Base-by-base conservation (phyloP, 2,797 vertebrate genomes). In the Champsocephalus gunnari region DNA sequence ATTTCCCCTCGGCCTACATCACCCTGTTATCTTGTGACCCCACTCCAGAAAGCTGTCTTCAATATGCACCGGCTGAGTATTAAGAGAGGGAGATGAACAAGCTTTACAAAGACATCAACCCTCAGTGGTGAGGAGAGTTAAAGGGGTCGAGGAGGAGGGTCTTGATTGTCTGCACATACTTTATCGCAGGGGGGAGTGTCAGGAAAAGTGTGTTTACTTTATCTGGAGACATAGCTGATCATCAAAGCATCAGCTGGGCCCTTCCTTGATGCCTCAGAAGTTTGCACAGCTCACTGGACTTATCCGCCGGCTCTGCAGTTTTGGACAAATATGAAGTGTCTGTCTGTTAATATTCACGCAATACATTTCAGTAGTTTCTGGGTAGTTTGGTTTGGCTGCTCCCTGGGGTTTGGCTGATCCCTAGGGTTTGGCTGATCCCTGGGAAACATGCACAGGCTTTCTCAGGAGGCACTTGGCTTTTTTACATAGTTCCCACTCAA, bases 401-500 rank as follows among this genome's bases (percentile, higher is more conserved):
- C 72, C 73, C 63, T 45, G 53, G 71, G 73, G 79, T 8, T 28
- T 28, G 24, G 24, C 24, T 28, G 24, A 3, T 3, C 24, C 75
- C 63, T 44, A 21, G 71, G 73, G 79, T 9, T 28, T 28, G 24
- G 24, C 24, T 28, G 24, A 3, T 4, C 24, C 75, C 63, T 44
- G 53, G 71, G 73, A 77, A 56, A 14, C 34, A 13, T 69, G 83
- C 77, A 58, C 34, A 79, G 66, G 56, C 58, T 88, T 88, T 89
- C 84, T 81, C 81, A 75, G 71, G 75, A 71, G 77, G 61, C n/a
- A 79, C 50, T 59, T 70, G 57, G 58, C 59, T 77, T 85, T 77
- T 84, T 80, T 70, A 73, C 62, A 77, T 66, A 64, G 60, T 88
- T 93, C 75, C 86, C 74, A 83, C 69, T 89, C 51, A 59, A 63